Conservation (phyloP, 2,888 invertebrate species). For the Meganola albula region DNA sequence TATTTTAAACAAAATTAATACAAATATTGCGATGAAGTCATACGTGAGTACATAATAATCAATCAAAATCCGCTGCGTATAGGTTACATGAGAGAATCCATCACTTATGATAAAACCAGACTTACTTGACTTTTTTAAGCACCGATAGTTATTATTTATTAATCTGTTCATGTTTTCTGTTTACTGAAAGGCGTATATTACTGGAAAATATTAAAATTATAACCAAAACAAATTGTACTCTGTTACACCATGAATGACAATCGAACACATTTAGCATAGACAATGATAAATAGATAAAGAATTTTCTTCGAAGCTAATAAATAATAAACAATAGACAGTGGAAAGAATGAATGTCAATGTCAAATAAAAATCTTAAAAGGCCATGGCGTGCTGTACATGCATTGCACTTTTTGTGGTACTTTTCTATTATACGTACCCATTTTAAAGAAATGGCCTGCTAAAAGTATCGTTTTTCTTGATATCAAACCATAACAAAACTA, state of each 20-base stretch:
- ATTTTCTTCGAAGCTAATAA: constrained; percentile 5
- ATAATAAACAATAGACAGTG: too few species aligned
- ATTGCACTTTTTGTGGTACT: too few species aligned
- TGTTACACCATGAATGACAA: constrained; percentile 65
- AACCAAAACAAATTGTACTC: constrained; percentile 71
- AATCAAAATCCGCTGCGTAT: constrained; percentile 47
- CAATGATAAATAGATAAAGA: constrained; percentile 13
- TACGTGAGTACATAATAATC: constrained; percentile 40
- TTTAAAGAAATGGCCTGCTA: too few species aligned
- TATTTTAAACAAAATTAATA: neutral
- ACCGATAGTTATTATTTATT: constrained; percentile 56
- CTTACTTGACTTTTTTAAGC: constrained; percentile 65
- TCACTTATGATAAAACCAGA: constrained; percentile 22
- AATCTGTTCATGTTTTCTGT: constrained; percentile 61
- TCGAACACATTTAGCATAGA: constrained; percentile 29
- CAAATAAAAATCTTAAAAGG: too few species aligned
- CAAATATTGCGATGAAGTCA: constrained; percentile 37
- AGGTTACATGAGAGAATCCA: constrained; percentile 35
- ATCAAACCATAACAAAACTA: too few species aligned
- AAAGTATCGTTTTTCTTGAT: too few species aligned
- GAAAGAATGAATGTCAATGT: too few species aligned
- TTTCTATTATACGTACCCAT: too few species aligned
- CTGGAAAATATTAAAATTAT: constrained; percentile 47
- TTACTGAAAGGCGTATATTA: constrained; percentile 30
- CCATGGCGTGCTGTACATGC: too few species aligned